phyloP scores from a whole-genome alignment of 1,140 invertebrate species.

The Theocolax elegans region DNA sequence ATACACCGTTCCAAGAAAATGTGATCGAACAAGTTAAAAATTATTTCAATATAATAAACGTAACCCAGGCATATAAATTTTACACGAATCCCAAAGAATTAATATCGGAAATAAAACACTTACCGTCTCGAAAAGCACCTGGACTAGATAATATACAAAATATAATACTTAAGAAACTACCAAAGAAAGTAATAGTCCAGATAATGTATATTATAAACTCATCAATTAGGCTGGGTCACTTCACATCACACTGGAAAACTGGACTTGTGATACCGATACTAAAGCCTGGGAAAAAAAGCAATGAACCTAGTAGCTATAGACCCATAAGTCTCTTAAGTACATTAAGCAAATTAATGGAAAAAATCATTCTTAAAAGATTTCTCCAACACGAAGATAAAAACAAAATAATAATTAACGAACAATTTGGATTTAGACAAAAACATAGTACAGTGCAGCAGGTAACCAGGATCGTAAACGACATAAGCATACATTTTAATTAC shows the following conservation, averaged over 20 bases:
- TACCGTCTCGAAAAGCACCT: not conserved
- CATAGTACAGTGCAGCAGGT: conserved; percentile 39
- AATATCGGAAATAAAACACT: too few species aligned
- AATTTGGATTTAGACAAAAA: conserved; percentile 38
- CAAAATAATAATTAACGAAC: not conserved
- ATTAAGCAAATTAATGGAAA: not conserved
- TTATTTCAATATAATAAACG: too few species aligned
- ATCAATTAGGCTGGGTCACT: not conserved
- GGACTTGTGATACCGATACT: not conserved
- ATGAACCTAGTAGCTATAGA: not conserved
- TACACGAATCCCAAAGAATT: too few species aligned
- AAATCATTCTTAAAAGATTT: not conserved
- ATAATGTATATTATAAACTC: not conserved
- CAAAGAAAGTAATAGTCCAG: not conserved
- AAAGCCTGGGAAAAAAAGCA: not conserved
- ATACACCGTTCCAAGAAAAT: too few species aligned
- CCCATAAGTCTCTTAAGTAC: not conserved
- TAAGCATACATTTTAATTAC: not conserved
- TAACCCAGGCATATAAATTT: too few species aligned
- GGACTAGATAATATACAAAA: not conserved
- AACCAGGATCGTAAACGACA: conserved; percentile 30
- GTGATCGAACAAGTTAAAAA: too few species aligned
- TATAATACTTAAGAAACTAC: not conserved
- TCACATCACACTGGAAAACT: not conserved
- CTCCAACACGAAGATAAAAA: not conserved